Base-by-base conservation (phyloP, 2,888 invertebrate species). In the Drosophila diplacantha region DNA sequence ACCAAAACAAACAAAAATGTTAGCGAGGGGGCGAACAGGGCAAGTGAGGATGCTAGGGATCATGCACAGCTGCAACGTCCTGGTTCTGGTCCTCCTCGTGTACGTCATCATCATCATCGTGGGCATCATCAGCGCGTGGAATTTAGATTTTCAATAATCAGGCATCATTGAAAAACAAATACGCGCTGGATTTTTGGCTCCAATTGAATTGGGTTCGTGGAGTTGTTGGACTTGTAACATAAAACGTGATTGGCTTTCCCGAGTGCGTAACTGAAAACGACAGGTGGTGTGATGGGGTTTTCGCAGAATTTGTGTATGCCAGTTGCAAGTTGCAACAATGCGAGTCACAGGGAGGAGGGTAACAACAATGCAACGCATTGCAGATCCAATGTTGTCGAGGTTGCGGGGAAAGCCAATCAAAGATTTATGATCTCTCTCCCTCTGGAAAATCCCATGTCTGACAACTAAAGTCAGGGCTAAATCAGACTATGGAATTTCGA, bases 61-160 rank as follows among this genome's bases (percentile, higher is more conserved):
- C 59, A 34, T 44, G 44, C 44, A 55, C 59, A 38, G 47, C 68
- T 70, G 59, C 75, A 72, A 55, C 57, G 52, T 22, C 51, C 50
- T 41, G 49, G 49, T 29, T 39, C 53, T 35, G 57, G 49, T 38
- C 58, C 46, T 34, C 53, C 58, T 39, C 54, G 49, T 41, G 55
- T 54, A 54, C 29, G 51, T 50, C 67, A 32, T 41, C 65, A 51
- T 35, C 18, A 37, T 18, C 38, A 12, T 38, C 38, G 38, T 3
- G 18, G 32, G 43, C 58, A 57, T 64, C 64, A 54, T 64, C 61
- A 71, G 63, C 81, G 68, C 54, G 49, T 68, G 43, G 81, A 81
- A 81, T 81, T 83, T 81, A 75, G 79, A 78, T 81, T 81, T 81
- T 81, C 81, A 83, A 81, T 81, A 81, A 81, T 81, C 81, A 81